phyloP scores from a whole-genome alignment of 2,797 vertebrate species.

The Pseudocheirus occidentalis region DNA sequence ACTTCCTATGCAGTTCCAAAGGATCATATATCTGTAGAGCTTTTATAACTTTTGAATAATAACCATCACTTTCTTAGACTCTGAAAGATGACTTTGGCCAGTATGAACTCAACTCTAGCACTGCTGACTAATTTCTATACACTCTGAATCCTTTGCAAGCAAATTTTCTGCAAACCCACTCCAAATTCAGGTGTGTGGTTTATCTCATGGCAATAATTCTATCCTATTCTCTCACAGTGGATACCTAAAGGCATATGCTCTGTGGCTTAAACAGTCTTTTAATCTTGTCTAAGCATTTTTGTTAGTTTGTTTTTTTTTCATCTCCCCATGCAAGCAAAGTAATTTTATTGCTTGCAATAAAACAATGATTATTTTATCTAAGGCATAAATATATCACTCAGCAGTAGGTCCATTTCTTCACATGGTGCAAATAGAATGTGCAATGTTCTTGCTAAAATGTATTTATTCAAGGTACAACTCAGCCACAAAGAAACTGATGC shows the following conservation, averaged over 20 bases:
- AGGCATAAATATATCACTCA: conserved; percentile 48
- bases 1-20: background rate
- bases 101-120: rapidly evolving
- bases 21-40: background rate
- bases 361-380: conserved; percentile 66
- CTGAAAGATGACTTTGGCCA: background rate
- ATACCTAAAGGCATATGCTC: background rate
- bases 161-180: background rate
- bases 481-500: conserved; percentile 45
- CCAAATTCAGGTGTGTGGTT: background rate
- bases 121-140: rapidly evolving
- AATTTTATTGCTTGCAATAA: conserved; percentile 58
- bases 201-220: conserved; percentile 47
- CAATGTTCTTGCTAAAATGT: conserved; percentile 49
- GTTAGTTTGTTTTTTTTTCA: conserved; percentile 54
- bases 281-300: conserved; percentile 48
- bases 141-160: background rate
- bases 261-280: conserved; percentile 53
- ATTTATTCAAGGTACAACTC: conserved; percentile 43
- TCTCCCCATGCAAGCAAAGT: conserved; percentile 59
- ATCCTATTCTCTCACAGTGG: conserved; percentile 13
- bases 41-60: background rate
- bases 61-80: background rate
- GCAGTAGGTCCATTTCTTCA: conserved; percentile 26
- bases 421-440: conserved; percentile 37